Evolutionary conservation across 2,113 vertebrate species (phyloP).

Genomic region (Neodon shergylaensis): DNA sequence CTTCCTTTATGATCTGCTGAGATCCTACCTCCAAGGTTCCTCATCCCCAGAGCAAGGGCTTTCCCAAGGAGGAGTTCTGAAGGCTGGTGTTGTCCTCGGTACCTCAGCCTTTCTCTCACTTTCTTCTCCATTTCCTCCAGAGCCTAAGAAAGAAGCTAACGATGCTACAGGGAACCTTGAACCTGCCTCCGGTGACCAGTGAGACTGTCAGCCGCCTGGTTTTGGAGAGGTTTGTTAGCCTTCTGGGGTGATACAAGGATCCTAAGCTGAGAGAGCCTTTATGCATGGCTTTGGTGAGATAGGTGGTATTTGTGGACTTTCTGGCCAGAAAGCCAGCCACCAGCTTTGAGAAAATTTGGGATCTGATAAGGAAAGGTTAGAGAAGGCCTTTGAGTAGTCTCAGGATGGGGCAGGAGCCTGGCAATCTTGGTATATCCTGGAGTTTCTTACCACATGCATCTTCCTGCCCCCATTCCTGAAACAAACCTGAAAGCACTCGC

Average conservation of each 20-base stretch:
- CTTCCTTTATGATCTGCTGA: not conserved
- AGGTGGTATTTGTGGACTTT: not conserved
- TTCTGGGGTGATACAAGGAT: not conserved
- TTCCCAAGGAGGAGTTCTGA: not conserved
- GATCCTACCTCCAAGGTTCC: no score
- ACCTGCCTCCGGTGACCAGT: conserved; percentile 90
- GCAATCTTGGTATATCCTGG: not conserved
- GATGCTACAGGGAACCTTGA: conserved; percentile 95
- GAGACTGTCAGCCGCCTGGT: conserved; percentile 94
- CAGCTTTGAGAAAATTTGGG: not conserved
- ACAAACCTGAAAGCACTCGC: not conserved
- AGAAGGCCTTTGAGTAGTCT: not conserved
- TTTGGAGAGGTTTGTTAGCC: conserved; percentile 92
- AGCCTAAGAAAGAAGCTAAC: conserved; percentile 96
- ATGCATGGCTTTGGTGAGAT: not conserved
- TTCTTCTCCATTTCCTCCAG: conserved; percentile 80
- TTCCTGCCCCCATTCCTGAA: not conserved
- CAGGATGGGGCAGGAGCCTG: not conserved
- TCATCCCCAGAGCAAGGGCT: not conserved
- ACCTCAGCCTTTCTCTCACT: not conserved
- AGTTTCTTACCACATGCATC: not conserved
- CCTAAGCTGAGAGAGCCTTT: not conserved
- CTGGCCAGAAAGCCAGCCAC: not conserved
- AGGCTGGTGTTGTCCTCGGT: not conserved
- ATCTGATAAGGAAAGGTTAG: not conserved